Base-by-base conservation (phyloP, 2,797 vertebrate species). In the Channallabes apus region DNA sequence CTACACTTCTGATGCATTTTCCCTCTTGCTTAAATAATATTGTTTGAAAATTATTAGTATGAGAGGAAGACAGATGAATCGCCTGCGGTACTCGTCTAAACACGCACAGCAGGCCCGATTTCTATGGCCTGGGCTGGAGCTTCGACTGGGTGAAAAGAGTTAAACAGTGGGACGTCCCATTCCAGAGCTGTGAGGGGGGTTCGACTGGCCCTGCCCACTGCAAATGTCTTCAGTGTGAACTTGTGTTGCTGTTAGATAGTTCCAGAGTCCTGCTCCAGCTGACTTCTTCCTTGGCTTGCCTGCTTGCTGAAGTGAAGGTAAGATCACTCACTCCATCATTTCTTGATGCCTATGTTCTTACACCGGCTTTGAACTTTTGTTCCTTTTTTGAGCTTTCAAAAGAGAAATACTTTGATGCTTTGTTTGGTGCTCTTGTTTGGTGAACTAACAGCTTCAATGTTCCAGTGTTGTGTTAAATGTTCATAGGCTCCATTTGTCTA, bases 241-340 rank as follows among this genome's bases (percentile, higher is more conserved):
- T 91, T 93, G 91, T 92, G 94, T 94, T 93, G 90, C 91, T 87
- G 91, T 94, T 94, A 96, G 95, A 96, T 94, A 94, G 92, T 94
- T 93, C 87, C 90, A 91, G 94, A 93, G 87, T 85, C 84, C 84
- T 92, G 92, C 92, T 84, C 92, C 95, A 83, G 93, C 92, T 95
- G 88, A 95, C 94, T 95, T 93, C 91, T 93, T 90, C 87, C 89
- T 93, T 92, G 91, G 89, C 94, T 93, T 93, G 85, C 90, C 93
- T 90, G 93, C 92, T 92, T 89, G 89, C 89, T 89, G 82, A 89
- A 90, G 90, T 89, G 12, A 94, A 97, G 97, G 97, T 99, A 98
- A 93, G 97, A 88, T 79, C 69, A 18, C 68, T 71, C 41, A 65
- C 68, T 68, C 64, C 18, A 73, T 78, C 46, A 51, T 82, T 69